Percentiles rank a stretch among this genome's conserved stretches.
phyloP scores from a whole-genome alignment of 2,113 vertebrate genomes.

The Chionomys nivalis region DNA sequence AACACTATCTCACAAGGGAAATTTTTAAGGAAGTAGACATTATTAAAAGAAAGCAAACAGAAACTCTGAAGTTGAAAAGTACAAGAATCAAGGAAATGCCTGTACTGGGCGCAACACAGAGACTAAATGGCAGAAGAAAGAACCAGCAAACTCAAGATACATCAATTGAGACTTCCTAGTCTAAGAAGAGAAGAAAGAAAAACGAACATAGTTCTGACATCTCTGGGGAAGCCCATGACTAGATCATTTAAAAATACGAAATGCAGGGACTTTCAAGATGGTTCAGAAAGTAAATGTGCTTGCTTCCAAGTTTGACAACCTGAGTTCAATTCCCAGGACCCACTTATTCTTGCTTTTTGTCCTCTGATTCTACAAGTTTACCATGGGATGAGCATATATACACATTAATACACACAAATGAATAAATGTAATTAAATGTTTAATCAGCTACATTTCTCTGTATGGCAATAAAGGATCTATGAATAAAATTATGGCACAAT shows the following conservation, averaged over 20 bases:
- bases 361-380: neutral
- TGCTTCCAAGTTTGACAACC: neutral
- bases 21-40: neutral
- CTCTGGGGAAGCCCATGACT: neutral
- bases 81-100: neutral
- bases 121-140: neutral
- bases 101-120: neutral
- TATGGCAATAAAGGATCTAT: neutral
- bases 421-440: neutral
- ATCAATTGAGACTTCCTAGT: neutral
- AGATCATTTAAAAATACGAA: neutral
- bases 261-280: neutral
- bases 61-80: neutral
- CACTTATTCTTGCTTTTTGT: neutral
- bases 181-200: neutral
- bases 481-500: neutral
- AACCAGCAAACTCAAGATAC: neutral
- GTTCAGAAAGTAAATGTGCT: neutral
- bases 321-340: neutral
- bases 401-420: neutral
- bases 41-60: slow-evolving; percentile 22
- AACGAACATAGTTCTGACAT: neutral
- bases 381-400: neutral
- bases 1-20: neutral
- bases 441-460: neutral